Conservation (phyloP, 2,888 invertebrate genomes). For the Cryptocheilus praepositus region DNA sequence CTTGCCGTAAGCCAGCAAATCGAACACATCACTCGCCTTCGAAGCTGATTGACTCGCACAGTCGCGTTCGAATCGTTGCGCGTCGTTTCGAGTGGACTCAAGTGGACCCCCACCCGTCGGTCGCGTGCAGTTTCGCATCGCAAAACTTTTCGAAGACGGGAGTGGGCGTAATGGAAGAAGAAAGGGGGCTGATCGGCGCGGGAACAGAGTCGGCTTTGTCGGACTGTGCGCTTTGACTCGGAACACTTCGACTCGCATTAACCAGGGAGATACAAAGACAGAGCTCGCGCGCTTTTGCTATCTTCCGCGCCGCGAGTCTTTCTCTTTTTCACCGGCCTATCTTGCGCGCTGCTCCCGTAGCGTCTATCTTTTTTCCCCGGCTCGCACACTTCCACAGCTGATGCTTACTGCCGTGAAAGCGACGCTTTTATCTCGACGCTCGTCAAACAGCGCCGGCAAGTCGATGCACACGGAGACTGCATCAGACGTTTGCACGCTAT, state of each 20-base stretch:
- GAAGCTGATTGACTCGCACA: conserved; percentile 50
- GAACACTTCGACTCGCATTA: conserved; percentile 66
- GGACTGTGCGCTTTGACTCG: conserved; percentile 60
- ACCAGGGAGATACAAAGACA: conserved; percentile 59
- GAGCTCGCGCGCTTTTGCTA: conserved; percentile 19
- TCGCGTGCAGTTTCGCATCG: not conserved
- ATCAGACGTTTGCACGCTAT: too few species aligned
- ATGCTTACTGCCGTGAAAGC: not conserved
- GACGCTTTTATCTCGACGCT: conserved; percentile 6
- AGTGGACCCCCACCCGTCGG: conserved; percentile 42
- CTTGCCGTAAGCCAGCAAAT: too few species aligned
- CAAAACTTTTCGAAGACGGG: not conserved
- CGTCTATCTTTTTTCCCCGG: not conserved
- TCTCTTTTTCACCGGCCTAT: not conserved
- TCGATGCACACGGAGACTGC: too few species aligned
- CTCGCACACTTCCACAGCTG: not conserved
- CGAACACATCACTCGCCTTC: too few species aligned
- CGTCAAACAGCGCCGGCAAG: not conserved
- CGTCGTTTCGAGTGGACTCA: conserved; percentile 65
- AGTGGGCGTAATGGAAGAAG: conserved; percentile 5
- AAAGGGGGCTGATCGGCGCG: not conserved
- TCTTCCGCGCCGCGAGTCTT: conserved; percentile 11
- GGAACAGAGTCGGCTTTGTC: conserved; percentile 62
- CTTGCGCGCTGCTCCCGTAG: not conserved
- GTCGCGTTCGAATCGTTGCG: conserved; percentile 43